Base-by-base conservation (phyloP, 2,888 invertebrate species). In the Papilio protenor region DNA sequence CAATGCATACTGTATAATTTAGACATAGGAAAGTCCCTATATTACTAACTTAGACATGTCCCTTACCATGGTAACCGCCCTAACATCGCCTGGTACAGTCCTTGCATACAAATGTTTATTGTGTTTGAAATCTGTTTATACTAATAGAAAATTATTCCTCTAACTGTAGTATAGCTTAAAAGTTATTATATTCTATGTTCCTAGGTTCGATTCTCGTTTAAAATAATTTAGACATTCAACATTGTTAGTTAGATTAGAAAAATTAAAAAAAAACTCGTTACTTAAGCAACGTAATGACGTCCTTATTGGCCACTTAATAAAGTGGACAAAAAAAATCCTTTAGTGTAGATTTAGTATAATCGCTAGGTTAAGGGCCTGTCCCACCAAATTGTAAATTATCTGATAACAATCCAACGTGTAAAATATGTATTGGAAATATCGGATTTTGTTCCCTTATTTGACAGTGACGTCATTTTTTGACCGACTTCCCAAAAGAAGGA, bases 1-100 rank as follows among this genome's bases (percentile, higher is more conserved):
- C 78, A 78, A 78, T 78, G 66, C 64, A 5, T 72, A 27, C 64
- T 45, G 78, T 78, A 78, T 78, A 78, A 78, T 78, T 78, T 75
- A 72, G 75, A 78, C 78, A 72, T 75, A 40, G 75, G 33, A 72
- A 66, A 72, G 75, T 33, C 27, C 49, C 64, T 61, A 47, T 72
- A 75, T 78, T 27, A 52, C 72, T 77, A 71, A 70, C 52, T 75
- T 71, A 75, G 64, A 45, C 75, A 59, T 49, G 33, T 57, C 27
- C n/a, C 23, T 40, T 16, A n/a, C 12, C 21, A 21, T 52, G 45
- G 66, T 27, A 47, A 21, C 21, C 76, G 76, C 76, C 76, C 76
- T 27, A 18, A 76, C 76, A 76, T 72, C 21, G 69, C 57, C n/a
- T 73, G 21, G 33, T 21, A 23, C 71, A 33, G 27, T 71, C 49